phyloP scores from a whole-genome alignment of 2,797 vertebrate species.

The Neosalanx taihuensis region DNA sequence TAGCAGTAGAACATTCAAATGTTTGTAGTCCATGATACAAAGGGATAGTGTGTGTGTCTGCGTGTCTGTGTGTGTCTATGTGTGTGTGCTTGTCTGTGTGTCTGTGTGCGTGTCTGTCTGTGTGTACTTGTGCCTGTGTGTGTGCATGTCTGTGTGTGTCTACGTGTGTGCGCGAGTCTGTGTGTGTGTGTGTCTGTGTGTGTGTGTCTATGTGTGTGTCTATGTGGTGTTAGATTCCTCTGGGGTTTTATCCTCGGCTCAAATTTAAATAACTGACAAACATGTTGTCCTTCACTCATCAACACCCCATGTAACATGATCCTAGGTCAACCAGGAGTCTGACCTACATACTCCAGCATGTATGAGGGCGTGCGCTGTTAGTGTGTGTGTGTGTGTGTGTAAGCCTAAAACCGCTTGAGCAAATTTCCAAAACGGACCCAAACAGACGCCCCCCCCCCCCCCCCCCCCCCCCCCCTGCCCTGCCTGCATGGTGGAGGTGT shows the following conservation, averaged over 20 bases:
- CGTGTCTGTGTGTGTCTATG: not conserved
- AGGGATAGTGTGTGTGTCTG: not conserved
- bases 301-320: constrained; percentile 2
- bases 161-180: not conserved
- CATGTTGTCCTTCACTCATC: constrained; percentile 1
- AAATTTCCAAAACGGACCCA: not conserved
- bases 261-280: not conserved
- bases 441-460: too few relatives aligned
- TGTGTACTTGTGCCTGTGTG: too few relatives aligned
- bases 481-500: constrained; percentile 48
- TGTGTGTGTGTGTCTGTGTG: constrained; percentile 15
- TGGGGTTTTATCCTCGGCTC: not conserved
- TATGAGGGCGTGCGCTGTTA: not conserved
- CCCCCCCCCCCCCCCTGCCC: constrained; percentile 43
- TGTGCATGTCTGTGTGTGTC: not conserved
- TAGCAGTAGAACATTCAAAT: too few relatives aligned
- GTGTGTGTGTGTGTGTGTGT: not conserved
- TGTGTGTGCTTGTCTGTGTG: too few relatives aligned
- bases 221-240: constrained; percentile 28
- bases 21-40: too few relatives aligned
- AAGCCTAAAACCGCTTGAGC: not conserved
- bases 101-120: not conserved
- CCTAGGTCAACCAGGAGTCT: not conserved
- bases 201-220: constrained; percentile 13
- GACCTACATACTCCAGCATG: too few relatives aligned